Conservation (phyloP, 2,113 vertebrate genomes). For the human region GRCh38 chr2:225928001-225928500, state of each 20-base stretch:
- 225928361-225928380: conserved; percentile 81
- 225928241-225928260: conserved; percentile 44
- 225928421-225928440: conserved; percentile 81
- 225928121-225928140: background rate
- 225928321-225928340: conserved; percentile 78
- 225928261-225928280: conserved; percentile 32
- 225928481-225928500: conserved; percentile 86
- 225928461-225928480: conserved; percentile 84
- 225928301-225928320: conserved; percentile 71
- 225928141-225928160: background rate
- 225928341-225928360: conserved; percentile 78
- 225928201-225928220: background rate
- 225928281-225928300: conserved; percentile 72
- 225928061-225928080: background rate
- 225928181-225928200: conserved; percentile 4
- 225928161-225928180: background rate
- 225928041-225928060: background rate
- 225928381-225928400: conserved; percentile 86
- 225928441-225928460: conserved; percentile 88
- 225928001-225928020: background rate
- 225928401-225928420: conserved; percentile 81
- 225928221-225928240: background rate
- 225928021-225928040: background rate
- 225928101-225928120: background rate
- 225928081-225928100: background rate